phyloP scores from a whole-genome alignment of 2,888 invertebrate genomes.

The Malthinus seriepunctatus region DNA sequence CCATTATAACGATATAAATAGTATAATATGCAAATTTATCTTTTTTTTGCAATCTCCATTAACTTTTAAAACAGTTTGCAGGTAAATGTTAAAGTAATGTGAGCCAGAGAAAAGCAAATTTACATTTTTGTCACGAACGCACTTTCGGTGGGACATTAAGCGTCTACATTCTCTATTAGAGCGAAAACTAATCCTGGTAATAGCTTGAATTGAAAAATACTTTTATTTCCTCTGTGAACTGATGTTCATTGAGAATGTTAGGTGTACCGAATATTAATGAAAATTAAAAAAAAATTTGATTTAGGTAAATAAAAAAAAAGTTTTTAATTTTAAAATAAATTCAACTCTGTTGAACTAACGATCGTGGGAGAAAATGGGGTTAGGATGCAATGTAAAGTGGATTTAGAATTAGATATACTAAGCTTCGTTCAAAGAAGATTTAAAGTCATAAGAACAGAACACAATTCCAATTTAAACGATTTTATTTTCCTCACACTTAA shows the following conservation, averaged over 20 bases:
- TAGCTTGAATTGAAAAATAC: slow-evolving; percentile 18
- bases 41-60: background rate
- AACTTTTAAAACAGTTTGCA: background rate
- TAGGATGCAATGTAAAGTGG: slow-evolving; percentile 22
- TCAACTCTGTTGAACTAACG: slow-evolving; percentile 16
- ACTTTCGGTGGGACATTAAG: slow-evolving; percentile 14
- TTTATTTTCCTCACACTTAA: slow-evolving; percentile 10
- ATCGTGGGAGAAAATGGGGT: slow-evolving; percentile 8
- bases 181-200: slow-evolving; percentile 16
- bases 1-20: too few relatives aligned
- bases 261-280: slow-evolving; percentile 8
- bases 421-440: slow-evolving; percentile 17
- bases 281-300: background rate
- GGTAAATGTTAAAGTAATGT: slow-evolving; percentile 11
- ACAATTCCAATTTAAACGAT: slow-evolving; percentile 20
- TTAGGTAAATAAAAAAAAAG: background rate
- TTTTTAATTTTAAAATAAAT: slow-evolving; percentile 1
- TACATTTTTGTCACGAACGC: slow-evolving; percentile 21
- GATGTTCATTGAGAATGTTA: slow-evolving; percentile 5
- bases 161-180: slow-evolving; percentile 18
- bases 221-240: slow-evolving; percentile 12
- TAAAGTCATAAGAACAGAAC: slow-evolving; percentile 19
- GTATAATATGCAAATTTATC: too few relatives aligned
- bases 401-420: slow-evolving; percentile 22
- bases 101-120: slow-evolving; percentile 17